Evolutionary conservation across 2,888 invertebrate genomes (phyloP), one percentile per base, ranked within the genome.

Genomic region (Epinotia bilunana): DNA sequence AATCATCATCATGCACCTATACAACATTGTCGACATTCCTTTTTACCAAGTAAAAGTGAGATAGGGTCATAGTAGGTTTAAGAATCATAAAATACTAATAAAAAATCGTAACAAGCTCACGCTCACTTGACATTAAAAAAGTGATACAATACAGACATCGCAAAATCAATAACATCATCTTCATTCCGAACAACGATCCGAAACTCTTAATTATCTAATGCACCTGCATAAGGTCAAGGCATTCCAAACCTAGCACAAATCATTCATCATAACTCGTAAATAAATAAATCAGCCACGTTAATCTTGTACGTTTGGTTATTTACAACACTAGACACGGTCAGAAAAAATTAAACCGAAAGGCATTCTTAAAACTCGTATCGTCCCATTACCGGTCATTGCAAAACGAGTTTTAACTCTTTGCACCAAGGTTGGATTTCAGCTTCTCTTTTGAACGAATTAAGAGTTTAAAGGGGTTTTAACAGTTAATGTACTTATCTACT

Each of bases 261-360:
- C 80, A 91, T 92, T 87, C 84, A 90, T 92, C 91, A 91, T 87
- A 84, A 79, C 79, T 85, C 81, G 85, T 87, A 85, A 87, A 90
- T 91, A 91, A 88, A 92, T 92, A 91, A 92, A 92, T 92, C 91
- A 89, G 86, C 83, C 81, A 87, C 79, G 83, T 86, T 88, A 89
- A 89, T 89, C 87, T 88, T 81, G 82, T 80, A 79, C 83, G 84
- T 82, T 83, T 81, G 79, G 88, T 89, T 90, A 92, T 92, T 92
- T 92, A 92, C 90, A 88, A 88, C 87, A 82, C 85, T 84, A 89
- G 89, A 89, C 86, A 86, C 84, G 81, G 84, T 89, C 88, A 91
- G 91, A 90, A 92, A 91, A 91, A 90, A 90, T 86, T 90, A 23
- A 23, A 9, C 23, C 46, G 0, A 60, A 46, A 2, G 20, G 16